Evolutionary conservation across 2,888 invertebrate species (phyloP).

Genomic region (Polymixis lichenea): DNA sequence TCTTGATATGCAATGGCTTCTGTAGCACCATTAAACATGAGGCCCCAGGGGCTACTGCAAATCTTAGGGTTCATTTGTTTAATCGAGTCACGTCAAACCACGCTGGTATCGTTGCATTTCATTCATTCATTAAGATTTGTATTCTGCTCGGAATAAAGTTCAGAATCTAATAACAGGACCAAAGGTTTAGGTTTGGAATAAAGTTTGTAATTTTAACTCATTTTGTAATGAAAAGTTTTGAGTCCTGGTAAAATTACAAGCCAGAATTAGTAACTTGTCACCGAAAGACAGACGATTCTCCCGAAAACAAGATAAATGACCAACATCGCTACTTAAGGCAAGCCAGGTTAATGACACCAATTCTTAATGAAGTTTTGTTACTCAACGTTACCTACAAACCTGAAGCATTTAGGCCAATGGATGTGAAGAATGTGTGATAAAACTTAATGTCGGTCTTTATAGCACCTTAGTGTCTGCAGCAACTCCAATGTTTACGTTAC

Average conservation of each 20-base stretch:
- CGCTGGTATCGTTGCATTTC: too few species aligned
- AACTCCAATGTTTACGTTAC: neutral
- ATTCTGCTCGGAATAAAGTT: neutral
- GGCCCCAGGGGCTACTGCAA: too few species aligned
- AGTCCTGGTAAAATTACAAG: neutral
- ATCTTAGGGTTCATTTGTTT: too few species aligned
- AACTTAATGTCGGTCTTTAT: neutral
- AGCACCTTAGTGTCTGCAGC: neutral
- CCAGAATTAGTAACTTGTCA: neutral
- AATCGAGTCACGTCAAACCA: too few species aligned
- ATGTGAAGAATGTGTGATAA: slow-evolving; percentile 23
- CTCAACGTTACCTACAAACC: neutral
- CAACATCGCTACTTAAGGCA: neutral
- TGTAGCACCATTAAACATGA: too few species aligned
- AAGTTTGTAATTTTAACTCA: neutral
- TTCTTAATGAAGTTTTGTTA: slow-evolving; percentile 2
- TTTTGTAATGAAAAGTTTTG: neutral
- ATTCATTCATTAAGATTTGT: too few species aligned
- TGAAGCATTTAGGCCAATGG: slow-evolving; percentile 27
- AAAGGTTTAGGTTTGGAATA: neutral
- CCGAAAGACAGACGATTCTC: neutral
- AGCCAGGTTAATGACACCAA: slow-evolving; percentile 9
- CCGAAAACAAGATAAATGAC: slow-evolving; percentile 1
- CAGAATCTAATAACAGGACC: neutral
- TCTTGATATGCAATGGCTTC: too few species aligned